Conservation (phyloP, 2,888 invertebrate genomes). For the Hydropsyche betteni region DNA sequence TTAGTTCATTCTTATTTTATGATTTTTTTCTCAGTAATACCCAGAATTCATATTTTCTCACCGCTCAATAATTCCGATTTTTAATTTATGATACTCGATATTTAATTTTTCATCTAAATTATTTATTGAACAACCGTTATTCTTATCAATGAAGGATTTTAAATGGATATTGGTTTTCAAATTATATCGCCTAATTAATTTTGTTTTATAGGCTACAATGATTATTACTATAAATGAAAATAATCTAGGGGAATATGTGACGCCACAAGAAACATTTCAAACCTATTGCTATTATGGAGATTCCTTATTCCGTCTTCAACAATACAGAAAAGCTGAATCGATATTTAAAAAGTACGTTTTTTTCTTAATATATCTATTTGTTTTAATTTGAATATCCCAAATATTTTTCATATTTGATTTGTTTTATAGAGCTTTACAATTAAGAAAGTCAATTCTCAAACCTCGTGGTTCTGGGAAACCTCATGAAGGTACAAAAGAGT, state of each 20-base stretch:
- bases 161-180: neutral
- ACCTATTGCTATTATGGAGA: slow-evolving; percentile 76
- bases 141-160: neutral
- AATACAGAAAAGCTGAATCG: slow-evolving; percentile 75
- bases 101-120: too few relatives aligned
- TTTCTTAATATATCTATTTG: neutral
- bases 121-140: too few relatives aligned
- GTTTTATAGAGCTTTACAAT: slow-evolving; percentile 44
- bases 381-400: neutral
- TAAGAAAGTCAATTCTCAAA: slow-evolving; percentile 48
- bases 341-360: slow-evolving; percentile 61
- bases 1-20: slow-evolving; percentile 58
- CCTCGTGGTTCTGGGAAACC: slow-evolving; percentile 45
- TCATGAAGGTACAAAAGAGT: slow-evolving; percentile 47
- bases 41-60: neutral
- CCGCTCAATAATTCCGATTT: slow-evolving; percentile 9
- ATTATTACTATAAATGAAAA: slow-evolving; percentile 52
- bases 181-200: neutral
- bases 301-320: slow-evolving; percentile 71
- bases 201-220: slow-evolving; percentile 57
- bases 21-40: too few relatives aligned
- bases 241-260: slow-evolving; percentile 63
- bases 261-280: slow-evolving; percentile 72
- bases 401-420: neutral
- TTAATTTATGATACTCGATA: neutral